Percentiles rank a stretch among this genome's conserved stretches.
Conservation (phyloP, 2,113 vertebrate genomes). For the Scophthalmus maximus region DNA sequence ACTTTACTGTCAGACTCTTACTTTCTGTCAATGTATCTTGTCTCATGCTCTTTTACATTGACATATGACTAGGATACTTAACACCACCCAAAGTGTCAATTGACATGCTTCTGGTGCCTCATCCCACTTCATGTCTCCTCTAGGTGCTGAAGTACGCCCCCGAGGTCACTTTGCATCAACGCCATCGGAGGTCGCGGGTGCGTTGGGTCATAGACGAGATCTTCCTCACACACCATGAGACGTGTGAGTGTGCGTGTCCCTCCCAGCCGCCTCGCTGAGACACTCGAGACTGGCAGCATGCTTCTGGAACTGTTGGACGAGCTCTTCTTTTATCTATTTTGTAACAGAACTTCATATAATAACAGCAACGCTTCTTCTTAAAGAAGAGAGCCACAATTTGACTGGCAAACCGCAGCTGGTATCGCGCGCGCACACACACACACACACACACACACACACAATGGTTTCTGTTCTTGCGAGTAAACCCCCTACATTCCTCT, state of each 20-base stretch:
- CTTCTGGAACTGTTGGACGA: slow-evolving; percentile 50
- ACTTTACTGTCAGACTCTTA: no score
- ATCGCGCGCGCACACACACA: no score
- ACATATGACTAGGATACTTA: no score
- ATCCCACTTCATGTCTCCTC: slow-evolving; percentile 23
- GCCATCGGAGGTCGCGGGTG: slow-evolving; percentile 78
- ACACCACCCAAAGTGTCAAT: no score
- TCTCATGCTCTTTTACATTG: no score
- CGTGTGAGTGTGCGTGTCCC: slow-evolving; percentile 92
- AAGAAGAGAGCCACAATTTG: slow-evolving; percentile 23
- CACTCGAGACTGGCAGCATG: not conserved
- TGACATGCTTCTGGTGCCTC: not conserved
- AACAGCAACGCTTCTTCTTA: slow-evolving; percentile 34
- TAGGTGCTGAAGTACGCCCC: slow-evolving; percentile 93
- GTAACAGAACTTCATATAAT: slow-evolving; percentile 47
- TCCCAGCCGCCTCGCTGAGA: slow-evolving; percentile 91
- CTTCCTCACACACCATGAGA: slow-evolving; percentile 93
- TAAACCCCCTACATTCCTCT: slow-evolving; percentile 11
- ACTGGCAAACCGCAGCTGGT: slow-evolving; percentile 26
- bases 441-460: no score
- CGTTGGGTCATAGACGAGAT: slow-evolving; percentile 90
- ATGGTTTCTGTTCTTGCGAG: slow-evolving; percentile 7
- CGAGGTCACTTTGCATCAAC: slow-evolving; percentile 77
- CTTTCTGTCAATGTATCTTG: no score
- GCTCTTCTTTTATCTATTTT: slow-evolving; percentile 34